A percentile compares a stretch with the other conserved stretches of the same genome.
Evolutionary conservation across 2,797 vertebrate species (phyloP).

Genomic region (Peromyscus nudipes): DNA sequence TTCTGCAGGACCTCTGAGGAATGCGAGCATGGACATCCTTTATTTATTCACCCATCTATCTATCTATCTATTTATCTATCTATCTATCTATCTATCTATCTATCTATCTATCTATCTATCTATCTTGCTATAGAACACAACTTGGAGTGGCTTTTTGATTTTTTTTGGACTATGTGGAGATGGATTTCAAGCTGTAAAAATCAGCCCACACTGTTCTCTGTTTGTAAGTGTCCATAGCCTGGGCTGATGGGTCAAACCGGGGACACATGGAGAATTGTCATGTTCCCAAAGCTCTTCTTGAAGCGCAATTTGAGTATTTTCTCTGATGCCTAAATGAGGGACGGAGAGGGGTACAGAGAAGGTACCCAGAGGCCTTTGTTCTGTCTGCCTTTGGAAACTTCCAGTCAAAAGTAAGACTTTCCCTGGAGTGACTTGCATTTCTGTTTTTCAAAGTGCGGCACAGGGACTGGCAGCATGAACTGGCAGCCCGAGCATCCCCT

Average conservation of each 20-base stretch:
- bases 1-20: not conserved
- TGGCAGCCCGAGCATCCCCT: too few species aligned
- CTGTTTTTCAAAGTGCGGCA: not conserved
- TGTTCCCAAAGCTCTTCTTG: not conserved
- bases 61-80: too few species aligned
- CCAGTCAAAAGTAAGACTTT: not conserved
- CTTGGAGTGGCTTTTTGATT: conserved; percentile 29
- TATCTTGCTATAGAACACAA: not conserved
- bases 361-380: not conserved
- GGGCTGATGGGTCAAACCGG: conserved; percentile 1
- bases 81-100: too few species aligned
- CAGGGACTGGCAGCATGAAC: not conserved
- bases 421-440: not conserved
- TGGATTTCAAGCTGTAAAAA: not conserved
- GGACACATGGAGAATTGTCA: not conserved
- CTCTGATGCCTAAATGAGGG: not conserved
- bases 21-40: not conserved
- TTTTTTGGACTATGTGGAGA: not conserved
- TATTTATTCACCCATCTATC: too few species aligned
- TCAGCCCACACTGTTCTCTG: not conserved
- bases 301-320: not conserved
- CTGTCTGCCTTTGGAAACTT: conserved; percentile 2
- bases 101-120: too few species aligned
- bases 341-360: not conserved
- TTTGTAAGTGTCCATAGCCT: not conserved